Base-by-base conservation (phyloP, 2,888 invertebrate genomes). In the Gibbula magus region DNA sequence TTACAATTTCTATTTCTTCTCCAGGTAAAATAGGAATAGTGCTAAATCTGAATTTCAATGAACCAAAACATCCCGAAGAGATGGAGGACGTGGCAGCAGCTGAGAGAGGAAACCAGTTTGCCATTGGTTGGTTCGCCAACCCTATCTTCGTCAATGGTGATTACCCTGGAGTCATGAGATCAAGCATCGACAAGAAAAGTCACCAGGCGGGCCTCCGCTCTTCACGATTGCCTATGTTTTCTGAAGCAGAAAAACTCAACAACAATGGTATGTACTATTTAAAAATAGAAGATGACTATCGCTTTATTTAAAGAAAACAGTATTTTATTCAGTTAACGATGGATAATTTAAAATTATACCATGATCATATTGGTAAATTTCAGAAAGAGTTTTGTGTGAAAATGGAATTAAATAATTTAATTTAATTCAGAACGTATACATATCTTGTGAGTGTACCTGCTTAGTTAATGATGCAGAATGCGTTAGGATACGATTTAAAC, bases 61-160 rank as follows among this genome's bases (percentile, higher is more conserved):
- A 86, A 67, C 88, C 89, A 0, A 78, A 84, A 35, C 81, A 89
- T 53, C 81, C 85, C 22, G 82, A 80, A n/a, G 85, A 86, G 78
- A 84, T 81, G 8, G 82, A 82, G 8, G 87, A 88, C 79, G 54
- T 74, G 7, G 79, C 76, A 3, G 88, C 89, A 1, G 79, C 85
- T 2, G 82, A 81, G 3, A 79, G 86, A 29, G 83, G 82, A 3
- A 77, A 82, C 67, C 81, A 86, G 35, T 89, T 89, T 52, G 73
- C 75, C 32, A 79, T 89, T 8, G 91, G 91, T 16, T 89, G 89
- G 88, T 91, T 88, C 80, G 89, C 89, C 1, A 84, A 90, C 75
- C 91, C 92, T 13, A 85, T 92, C n/a, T 84, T 81, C 70, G 88
- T 87, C 13, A 83, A 85, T 79, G 91, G 91, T 2, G 95, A 96